These are phyloP conservation scores for Aegithalos caudatus DNA, from an alignment of 2,113 vertebrate genomes.

Conservation along the genomic window DNA sequence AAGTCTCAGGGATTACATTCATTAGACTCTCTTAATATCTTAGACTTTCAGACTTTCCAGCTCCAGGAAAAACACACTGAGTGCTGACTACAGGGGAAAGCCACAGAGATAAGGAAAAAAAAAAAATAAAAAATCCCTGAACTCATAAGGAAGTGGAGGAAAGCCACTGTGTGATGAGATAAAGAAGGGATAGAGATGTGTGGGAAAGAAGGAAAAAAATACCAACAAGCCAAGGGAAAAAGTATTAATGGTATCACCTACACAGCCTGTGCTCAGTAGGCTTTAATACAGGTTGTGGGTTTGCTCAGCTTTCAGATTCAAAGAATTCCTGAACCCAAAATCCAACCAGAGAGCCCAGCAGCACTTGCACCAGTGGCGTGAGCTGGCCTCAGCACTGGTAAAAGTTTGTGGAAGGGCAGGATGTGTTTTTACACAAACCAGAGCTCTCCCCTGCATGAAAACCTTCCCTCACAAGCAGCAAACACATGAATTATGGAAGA, in stretches of 20 bases:
- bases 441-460: background rate
- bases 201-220: slow-evolving; percentile 2
- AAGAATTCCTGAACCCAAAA: background rate
- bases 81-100: slow-evolving; percentile 54
- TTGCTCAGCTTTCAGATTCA: background rate
- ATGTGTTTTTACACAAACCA: background rate
- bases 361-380: background rate
- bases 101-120: background rate
- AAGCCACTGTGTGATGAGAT: slow-evolving; percentile 48
- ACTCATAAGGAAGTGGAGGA: slow-evolving; percentile 52
- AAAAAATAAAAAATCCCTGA: background rate
- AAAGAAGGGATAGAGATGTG: background rate
- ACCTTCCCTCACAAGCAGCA: background rate
- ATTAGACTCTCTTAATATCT: slow-evolving; percentile 24
- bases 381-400: background rate
- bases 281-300: background rate
- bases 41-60: slow-evolving; percentile 12
- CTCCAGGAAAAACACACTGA: slow-evolving; percentile 26
- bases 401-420: background rate
- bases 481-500: background rate
- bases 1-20: slow-evolving; percentile 29
- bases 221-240: background rate
- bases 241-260: background rate
- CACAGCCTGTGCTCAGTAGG: background rate
- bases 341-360: background rate